Base-by-base conservation (phyloP, 2,888 invertebrate genomes). In the Drepanosiphum platanoidis region DNA sequence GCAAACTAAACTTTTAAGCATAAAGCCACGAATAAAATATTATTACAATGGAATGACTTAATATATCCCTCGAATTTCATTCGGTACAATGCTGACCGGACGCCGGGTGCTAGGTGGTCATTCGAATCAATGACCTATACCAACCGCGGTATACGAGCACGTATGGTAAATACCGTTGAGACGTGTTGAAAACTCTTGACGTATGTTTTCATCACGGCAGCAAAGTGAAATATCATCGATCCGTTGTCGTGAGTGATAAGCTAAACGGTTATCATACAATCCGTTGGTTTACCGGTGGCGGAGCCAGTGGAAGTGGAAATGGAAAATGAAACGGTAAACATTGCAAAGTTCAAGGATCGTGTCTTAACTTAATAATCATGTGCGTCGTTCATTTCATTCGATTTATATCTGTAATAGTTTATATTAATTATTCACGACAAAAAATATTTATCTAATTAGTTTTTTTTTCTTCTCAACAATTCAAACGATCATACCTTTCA, bases 331-430 rank as follows among this genome's bases (percentile, higher is more conserved):
- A 80, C 68, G 34, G 52, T 82, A 64, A 52, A 72, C 42, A 83
- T 52, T 77, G 15, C 83, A 58, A 84, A 84, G 83, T 84, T 75
- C 83, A 84, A 84, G 81, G 68, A 77, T 77, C 39, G 8, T 27
- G 22, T 83, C 34, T 36, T 36, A 46, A 52, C 18, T 42, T 13
- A 46, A 34, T 52, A 61, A n/a, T 68, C 32, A 46, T 32, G 15
- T n/a, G 5, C n/a, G n/a, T n/a, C n/a, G n/a, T n/a, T n/a, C n/a
- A n/a, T n/a, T n/a, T n/a, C n/a, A n/a, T n/a, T n/a, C n/a, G n/a
- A n/a, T n/a, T 27, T n/a, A 18, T 52, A 18, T 52, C 52, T 5
- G 61, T 22, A 27, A n/a, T 61, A 27, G 13, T 61, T 61, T 61
- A 61, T 61, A 27, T 4, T 61, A 7, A 27, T n/a, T 61, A n/a